Evolutionary conservation across 1,140 invertebrate species (phyloP), one percentile per base, ranked within the genome.

Genomic region (Ostrea edulis): DNA sequence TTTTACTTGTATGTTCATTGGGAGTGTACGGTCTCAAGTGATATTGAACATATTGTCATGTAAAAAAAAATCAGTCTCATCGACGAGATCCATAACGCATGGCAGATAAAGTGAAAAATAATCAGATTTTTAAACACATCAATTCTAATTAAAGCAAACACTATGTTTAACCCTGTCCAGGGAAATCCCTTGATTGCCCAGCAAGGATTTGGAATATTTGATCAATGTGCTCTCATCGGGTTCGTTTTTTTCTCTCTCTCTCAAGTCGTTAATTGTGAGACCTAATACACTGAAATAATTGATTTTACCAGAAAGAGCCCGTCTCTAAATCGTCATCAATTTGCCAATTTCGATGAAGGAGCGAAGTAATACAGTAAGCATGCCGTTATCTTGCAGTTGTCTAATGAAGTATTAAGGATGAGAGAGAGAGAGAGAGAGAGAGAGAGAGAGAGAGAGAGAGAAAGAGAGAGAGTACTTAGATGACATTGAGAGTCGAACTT

Each of bases 371-470:
- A 11, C 68, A 29, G 5, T 29, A 77, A 35, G 29, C 68, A 29
- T 14, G 25, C 29, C 25, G 25, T 77, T 77, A 29, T 77, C 25
- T 77, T 29, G 35, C 14, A 77, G 22, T 77, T 29, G 9, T 77
- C 29, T 77, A 35, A 35, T 77, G 68, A 77, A 77, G 25, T 35
- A 29, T 35, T 35, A 77, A 14, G 68, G 9, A 9, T 29, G 68
- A 12, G 68, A 29, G 68, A 71, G 22, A 71, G 25, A 71, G 53
- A 51, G 51, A 9, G 51, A 20, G 62, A 8, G 29, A 82, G 17
- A 82, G 81, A 52, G 44, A 51, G 25, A 82, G 81, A 82, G 81
- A 51, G 81, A 82, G 81, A 82, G 81, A 82, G 81, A 82, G 81
- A 82, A n/a, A 51, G 4, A 25, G 25, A 7, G n/a, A 0, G 20